Percentiles rank a stretch among this genome's conserved stretches.
These are phyloP conservation scores for Thamnophis sirtalis DNA, from an alignment of 2,113 vertebrate species.

Conservation along the genomic window DNA sequence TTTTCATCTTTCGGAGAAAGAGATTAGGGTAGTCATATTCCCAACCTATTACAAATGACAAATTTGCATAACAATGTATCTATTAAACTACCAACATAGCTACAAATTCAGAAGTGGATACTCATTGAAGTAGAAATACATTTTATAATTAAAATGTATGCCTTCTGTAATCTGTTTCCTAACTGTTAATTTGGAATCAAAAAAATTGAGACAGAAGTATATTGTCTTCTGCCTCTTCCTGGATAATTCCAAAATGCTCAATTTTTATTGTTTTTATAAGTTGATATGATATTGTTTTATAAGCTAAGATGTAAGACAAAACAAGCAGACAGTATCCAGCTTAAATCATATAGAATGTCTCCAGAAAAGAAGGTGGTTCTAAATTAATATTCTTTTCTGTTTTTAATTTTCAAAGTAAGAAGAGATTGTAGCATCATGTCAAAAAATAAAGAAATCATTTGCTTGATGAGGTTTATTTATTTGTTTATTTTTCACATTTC, in stretches of 20 bases:
- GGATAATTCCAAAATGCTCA: neutral
- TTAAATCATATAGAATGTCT: no score
- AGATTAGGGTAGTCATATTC: neutral
- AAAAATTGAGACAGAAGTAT: neutral
- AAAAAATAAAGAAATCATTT: neutral
- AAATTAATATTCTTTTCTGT: no score
- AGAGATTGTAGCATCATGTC: no score
- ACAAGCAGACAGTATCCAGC: neutral
- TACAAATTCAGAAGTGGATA: neutral
- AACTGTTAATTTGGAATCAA: neutral
- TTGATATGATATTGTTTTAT: neutral
- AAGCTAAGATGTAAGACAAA: neutral
- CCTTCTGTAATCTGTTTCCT: neutral
- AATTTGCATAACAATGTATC: neutral
- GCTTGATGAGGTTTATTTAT: neutral
- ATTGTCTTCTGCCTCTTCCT: neutral
- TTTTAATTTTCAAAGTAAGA: no score
- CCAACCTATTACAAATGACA: neutral
- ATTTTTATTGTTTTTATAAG: neutral
- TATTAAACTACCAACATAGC: neutral
- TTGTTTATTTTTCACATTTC: no score
- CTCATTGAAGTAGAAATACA: neutral
- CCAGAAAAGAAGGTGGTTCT: no score
- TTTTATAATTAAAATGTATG: neutral
- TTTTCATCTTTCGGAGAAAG: neutral